Evolutionary conservation across 2,797 vertebrate species (phyloP).

Genomic region (Acrocephalus scirpaceus): DNA sequence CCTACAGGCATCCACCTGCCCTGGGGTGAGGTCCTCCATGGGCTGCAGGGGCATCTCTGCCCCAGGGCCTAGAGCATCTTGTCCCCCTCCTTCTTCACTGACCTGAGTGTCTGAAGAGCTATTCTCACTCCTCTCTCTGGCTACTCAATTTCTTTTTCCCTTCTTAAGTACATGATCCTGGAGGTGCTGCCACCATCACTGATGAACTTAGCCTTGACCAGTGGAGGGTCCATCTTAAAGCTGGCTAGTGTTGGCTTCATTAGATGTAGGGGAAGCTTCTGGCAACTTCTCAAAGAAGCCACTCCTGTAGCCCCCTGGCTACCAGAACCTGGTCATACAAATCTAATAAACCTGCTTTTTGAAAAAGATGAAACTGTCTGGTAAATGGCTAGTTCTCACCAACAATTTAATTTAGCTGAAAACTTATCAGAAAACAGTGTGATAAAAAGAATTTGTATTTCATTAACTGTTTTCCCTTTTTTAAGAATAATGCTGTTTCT

Average conservation of each 20-base stretch:
- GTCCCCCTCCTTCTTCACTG: background rate
- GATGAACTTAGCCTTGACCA: background rate
- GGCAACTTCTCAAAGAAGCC: background rate
- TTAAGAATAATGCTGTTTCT: background rate
- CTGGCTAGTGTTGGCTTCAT: background rate
- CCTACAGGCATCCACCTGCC: background rate
- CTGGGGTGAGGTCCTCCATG: rapidly evolving
- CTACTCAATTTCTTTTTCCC: background rate
- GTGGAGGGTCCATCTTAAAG: rapidly evolving
- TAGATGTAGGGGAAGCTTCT: background rate
- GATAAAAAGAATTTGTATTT: background rate
- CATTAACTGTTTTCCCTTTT: background rate
- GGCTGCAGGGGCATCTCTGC: background rate
- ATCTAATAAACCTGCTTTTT: background rate
- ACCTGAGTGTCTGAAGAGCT: background rate
- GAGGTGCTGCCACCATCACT: rapidly evolving
- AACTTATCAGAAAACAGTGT: background rate
- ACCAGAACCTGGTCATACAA: background rate
- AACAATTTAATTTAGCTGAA: background rate
- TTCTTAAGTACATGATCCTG: background rate
- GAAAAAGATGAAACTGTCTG: background rate
- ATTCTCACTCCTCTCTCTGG: background rate
- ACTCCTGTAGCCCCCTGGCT: rapidly evolving
- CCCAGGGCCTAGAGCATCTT: background rate
- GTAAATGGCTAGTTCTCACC: background rate